Evolutionary conservation across 1,140 invertebrate genomes (phyloP), one percentile per base, ranked within the genome.

Genomic region (Drosophila eugracilis): DNA sequence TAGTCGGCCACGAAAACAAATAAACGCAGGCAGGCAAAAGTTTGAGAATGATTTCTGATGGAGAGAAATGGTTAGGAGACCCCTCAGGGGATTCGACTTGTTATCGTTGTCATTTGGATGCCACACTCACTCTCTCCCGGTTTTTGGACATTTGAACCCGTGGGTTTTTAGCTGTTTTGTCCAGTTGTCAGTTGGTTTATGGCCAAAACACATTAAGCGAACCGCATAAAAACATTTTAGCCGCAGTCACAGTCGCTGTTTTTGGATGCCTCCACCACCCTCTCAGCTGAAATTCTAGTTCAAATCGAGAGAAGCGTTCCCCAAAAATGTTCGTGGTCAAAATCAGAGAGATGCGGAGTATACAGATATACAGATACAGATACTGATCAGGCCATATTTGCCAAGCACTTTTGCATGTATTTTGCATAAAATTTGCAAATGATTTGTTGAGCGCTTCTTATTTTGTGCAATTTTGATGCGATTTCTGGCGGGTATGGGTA

Each of bases 161-260:
- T 45, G 67, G 28, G 59, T 60, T 72, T 59, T 50, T 59, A 62
- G 69, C 55, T 52, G 71, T 73, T 74, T 80, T 77, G 45, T 34
- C 65, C 71, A 54, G 71, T 66, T 81, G 73, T 73, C 52, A 60
- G 60, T 81, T 78, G 83, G 83, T 88, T 88, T 88, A 88, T 88
- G 83, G 84, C 78, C 65, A 88, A 88, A 88, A 88, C 84, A 88
- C 83, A 88, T 88, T 88, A 89, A 83, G 83, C 83, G 83, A 83
- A 89, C 83, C 84, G 83, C 83, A 88, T 83, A 88, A 89, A 88
- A 88, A 88, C 83, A 88, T 86, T 86, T 86, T 72, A 63, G 74
- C 76, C 66, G 36, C 80, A 70, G 67, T 63, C 60, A 60, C 60
- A 63, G 41, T 62, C 60, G 36, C 37, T 48, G 24, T 30, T 37